Conservation (phyloP, 2,113 vertebrate genomes). For the Hepsetus odoe region DNA sequence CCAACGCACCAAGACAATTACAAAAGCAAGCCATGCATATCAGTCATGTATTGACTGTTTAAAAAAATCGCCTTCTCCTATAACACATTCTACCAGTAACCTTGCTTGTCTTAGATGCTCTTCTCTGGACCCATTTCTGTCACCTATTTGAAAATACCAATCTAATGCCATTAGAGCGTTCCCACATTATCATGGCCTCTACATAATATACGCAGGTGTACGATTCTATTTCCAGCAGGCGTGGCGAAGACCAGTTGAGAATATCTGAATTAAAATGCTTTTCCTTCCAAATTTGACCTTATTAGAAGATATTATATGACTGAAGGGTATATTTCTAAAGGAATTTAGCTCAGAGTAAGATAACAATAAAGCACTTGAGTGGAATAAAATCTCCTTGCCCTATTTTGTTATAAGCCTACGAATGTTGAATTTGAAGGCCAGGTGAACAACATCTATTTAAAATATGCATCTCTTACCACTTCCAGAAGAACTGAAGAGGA, state of each 20-base stretch:
- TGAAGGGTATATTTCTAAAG: background rate
- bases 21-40: constrained; percentile 81
- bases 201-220: background rate
- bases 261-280: background rate
- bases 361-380: too few relatives aligned
- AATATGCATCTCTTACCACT: too few relatives aligned
- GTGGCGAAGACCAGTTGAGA: background rate
- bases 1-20: constrained; percentile 81
- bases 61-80: constrained; percentile 65
- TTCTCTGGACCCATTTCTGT: constrained; percentile 16
- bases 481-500: too few relatives aligned
- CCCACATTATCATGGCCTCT: background rate
- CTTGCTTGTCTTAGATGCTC: constrained; percentile 58
- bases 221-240: background rate
- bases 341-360: too few relatives aligned
- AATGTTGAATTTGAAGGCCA: too few relatives aligned
- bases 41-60: constrained; percentile 73
- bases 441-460: too few relatives aligned
- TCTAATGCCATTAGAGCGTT: background rate
- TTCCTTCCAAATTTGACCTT: constrained; percentile 2
- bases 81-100: constrained; percentile 60
- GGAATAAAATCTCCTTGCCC: too few relatives aligned
- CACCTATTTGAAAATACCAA: constrained; percentile 16
- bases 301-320: background rate
- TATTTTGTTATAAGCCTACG: too few relatives aligned